A percentile compares a stretch with the other conserved stretches of the same genome.
Conservation (phyloP, 2,888 invertebrate species). For the Lumbricus terrestris region DNA sequence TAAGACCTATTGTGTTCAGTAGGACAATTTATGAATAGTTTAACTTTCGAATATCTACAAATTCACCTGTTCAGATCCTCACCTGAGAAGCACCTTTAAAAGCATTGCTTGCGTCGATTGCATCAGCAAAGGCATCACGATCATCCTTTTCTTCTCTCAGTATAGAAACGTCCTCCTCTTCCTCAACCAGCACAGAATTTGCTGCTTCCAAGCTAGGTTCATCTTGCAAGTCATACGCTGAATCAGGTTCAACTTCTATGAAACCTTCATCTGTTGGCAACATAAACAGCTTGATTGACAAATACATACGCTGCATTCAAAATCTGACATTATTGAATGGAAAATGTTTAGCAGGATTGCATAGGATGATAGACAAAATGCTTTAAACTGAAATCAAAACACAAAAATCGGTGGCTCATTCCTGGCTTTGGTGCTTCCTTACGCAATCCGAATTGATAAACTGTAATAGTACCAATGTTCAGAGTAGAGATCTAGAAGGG, state of each 20-base stretch:
- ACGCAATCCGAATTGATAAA: too few relatives aligned
- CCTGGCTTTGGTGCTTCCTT: too few relatives aligned
- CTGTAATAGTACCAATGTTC: too few relatives aligned
- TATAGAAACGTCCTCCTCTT: not conserved
- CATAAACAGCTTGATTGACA: not conserved
- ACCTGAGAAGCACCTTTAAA: slow-evolving; percentile 6
- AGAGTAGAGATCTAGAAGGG: too few relatives aligned
- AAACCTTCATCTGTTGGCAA: slow-evolving; percentile 14
- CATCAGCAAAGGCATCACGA: not conserved
- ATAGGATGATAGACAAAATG: too few relatives aligned
- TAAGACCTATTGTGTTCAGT: not conserved
- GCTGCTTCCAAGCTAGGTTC: not conserved
- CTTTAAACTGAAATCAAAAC: too few relatives aligned
- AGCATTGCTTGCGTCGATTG: not conserved
- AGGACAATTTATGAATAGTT: not conserved
- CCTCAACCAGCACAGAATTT: not conserved
- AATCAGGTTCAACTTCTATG: slow-evolving; percentile 18
- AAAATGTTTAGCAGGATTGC: too few relatives aligned
- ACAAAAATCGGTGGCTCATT: too few relatives aligned
- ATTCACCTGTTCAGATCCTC: not conserved
- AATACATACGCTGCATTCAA: not conserved
- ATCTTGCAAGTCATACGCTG: not conserved
- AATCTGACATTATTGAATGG: too few relatives aligned
- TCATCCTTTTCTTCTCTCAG: not conserved
- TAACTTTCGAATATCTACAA: not conserved